Evolutionary conservation across 2,113 vertebrate genomes (phyloP), one percentile per base, ranked within the genome.

Genomic region (Hippolais icterina): DNA sequence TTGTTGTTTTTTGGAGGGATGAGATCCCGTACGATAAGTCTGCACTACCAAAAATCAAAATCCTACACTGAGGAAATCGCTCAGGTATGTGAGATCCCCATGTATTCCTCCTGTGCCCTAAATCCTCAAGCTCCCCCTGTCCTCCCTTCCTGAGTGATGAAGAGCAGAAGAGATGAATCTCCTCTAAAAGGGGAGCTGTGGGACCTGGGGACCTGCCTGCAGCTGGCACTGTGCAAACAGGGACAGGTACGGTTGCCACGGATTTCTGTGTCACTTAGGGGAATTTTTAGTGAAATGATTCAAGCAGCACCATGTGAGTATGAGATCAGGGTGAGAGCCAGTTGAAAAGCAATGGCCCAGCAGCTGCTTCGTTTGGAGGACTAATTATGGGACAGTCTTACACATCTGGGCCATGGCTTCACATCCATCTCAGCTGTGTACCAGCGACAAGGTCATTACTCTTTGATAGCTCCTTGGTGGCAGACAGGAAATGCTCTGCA

Each of bases 381-480:
- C 41, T 71, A 72, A 82, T 83, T 72, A 37, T 52, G 63, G 82
- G 82, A 69, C 21, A 37, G 49, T 33, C 82, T 56, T 71, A 66
- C 90, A 90, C 88, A 94, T 87, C 70, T 84, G 85, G 84, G 63
- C 79, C 87, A 64, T n/a, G 11, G 4, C 66, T 87, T 71, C 66
- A 29, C 83, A 91, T 65, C 74, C 79, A 69, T 41, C 70, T 85
- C 90, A 85, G 87, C 7, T 92, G 71, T 41, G 18, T 4, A 5
- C 10, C 23, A 83, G 79, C 0, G 0, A 86, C 88, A 86, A 74
- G 76, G 86, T 50, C 83, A 44, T 70, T 42, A 46, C 50, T 80
- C 77, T 66, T 44, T 13, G 75, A 17, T 10, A 44, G 78, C 15
- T 74, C 61, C 82, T 57, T 69, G 59, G 53, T 64, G 79, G 54